phyloP scores from a whole-genome alignment of 2,888 invertebrate genomes.

The Empis livida region DNA sequence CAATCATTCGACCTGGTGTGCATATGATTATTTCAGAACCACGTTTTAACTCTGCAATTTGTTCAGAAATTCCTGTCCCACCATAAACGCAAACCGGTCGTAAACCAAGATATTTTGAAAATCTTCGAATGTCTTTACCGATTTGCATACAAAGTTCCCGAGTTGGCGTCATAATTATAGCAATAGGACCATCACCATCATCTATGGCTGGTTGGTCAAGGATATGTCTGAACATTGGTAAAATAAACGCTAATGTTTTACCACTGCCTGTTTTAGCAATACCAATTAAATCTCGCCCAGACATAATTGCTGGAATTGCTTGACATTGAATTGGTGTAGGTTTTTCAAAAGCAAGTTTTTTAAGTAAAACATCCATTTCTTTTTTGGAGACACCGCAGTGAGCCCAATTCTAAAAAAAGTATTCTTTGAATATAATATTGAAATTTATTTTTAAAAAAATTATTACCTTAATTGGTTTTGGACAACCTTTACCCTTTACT shows the following conservation, averaged over 20 bases:
- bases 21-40: slow-evolving; percentile 98
- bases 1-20: slow-evolving; percentile 99
- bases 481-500: slow-evolving; percentile 93
- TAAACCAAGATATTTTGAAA: slow-evolving; percentile 75
- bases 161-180: slow-evolving; percentile 96
- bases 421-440: not conserved
- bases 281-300: slow-evolving; percentile 90
- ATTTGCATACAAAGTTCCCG: slow-evolving; percentile 98
- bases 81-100: slow-evolving; percentile 95
- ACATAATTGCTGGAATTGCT: slow-evolving; percentile 95
- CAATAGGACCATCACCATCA: slow-evolving; percentile 93
- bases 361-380: slow-evolving; percentile 80
- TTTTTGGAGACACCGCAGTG: slow-evolving; percentile 96
- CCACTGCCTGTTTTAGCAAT: slow-evolving; percentile 99
- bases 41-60: slow-evolving; percentile 87
- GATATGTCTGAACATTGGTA: slow-evolving; percentile 96
- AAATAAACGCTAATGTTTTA: slow-evolving; percentile 92
- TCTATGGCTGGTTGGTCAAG: slow-evolving; percentile 87
- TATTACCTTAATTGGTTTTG: slow-evolving; percentile 69
- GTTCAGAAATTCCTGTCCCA: slow-evolving; percentile 88
- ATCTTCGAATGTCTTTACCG: slow-evolving; percentile 89
- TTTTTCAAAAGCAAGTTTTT: slow-evolving; percentile 83
- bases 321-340: slow-evolving; percentile 99
- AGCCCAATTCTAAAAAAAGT: slow-evolving; percentile 72
- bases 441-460: not conserved